A percentile compares a stretch with the other conserved stretches of the same genome.
Conservation (phyloP, 1,140 invertebrate genomes). For the Lasioglossum albipes region DNA sequence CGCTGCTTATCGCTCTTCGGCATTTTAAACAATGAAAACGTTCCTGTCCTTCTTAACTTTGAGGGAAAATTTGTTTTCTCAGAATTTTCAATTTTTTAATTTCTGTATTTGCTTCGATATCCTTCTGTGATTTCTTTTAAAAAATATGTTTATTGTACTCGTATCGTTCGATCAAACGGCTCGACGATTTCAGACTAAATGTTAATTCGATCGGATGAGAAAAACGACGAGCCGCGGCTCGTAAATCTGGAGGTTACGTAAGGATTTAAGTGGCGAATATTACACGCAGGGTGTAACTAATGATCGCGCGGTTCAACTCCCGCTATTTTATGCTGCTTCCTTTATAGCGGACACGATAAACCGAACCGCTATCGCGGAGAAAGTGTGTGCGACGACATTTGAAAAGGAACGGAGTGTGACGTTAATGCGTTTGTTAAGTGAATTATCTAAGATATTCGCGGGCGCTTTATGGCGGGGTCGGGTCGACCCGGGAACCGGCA, state of each 20-base stretch:
- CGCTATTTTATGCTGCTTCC: constrained; percentile 8
- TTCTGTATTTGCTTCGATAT: too few relatives aligned
- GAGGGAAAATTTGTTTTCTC: too few relatives aligned
- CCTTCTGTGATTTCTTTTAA: too few relatives aligned
- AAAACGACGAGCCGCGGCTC: too few relatives aligned
- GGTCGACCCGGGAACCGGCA: not conserved
- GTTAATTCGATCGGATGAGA: too few relatives aligned
- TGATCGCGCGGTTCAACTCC: not conserved
- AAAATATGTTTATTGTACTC: too few relatives aligned
- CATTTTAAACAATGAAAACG: too few relatives aligned
- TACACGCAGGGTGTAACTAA: constrained; percentile 1
- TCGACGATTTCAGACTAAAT: too few relatives aligned
- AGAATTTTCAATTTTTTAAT: too few relatives aligned
- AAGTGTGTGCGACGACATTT: constrained; percentile 21
- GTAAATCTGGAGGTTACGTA: constrained; percentile 4
- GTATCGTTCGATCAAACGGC: too few relatives aligned
- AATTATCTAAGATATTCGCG: constrained; percentile 35
- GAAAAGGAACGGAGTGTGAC: constrained; percentile 24
- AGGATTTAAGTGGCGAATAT: not conserved
- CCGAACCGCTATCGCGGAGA: constrained; percentile 26
- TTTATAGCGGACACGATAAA: constrained; percentile 26
- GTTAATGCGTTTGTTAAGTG: constrained; percentile 34
- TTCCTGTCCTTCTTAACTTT: too few relatives aligned
- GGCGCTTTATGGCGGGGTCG: constrained; percentile 18
- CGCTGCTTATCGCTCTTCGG: too few relatives aligned